Evolutionary conservation across 2,888 invertebrate species (phyloP), one percentile per base, ranked within the genome.

Genomic region (Dascillus cervinus): DNA sequence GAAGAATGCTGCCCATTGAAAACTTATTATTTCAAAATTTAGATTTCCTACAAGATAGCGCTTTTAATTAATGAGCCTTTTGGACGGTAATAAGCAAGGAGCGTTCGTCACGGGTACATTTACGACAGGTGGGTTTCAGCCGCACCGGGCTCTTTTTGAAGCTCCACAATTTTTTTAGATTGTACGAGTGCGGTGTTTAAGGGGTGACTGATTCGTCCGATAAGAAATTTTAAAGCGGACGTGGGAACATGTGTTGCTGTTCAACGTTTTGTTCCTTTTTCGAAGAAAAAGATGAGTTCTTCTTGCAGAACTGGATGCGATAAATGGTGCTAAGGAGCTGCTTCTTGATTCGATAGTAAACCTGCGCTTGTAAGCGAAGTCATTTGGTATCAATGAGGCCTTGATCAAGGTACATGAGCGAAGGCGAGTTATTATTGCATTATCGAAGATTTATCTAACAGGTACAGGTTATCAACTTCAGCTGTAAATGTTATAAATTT

Each of bases 81-180:
- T 41, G 43, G 45, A 45, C 43, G 46, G 44, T 49, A 46, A 47
- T 47, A 49, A 49, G n/a, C n/a, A n/a, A 46, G 46, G 46, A 42
- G 43, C 44, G 44, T 46, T 46, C 49, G 49, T 49, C 47, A 49
- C 49, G 49, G 49, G 45, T 40, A 34, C n/a, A n/a, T n/a, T n/a
- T n/a, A n/a, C n/a, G n/a, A n/a, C 39, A 36, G 49, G 47, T 47
- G 47, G 49, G 49, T 49, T 47, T 32, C 40, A 32, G 26, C 27
- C 42, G 41, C 43, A 43, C 46, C 44, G 44, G 42, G 43, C 47
- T 41, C 34, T 36, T 45, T 40, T 45, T 45, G 43, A 44, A 32
- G 38, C 42, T 42, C 42, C n/a, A n/a, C n/a, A n/a, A 44, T 44
- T 42, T 42, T 38, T 44, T 40, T 32, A 40, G 37, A 38, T 44